These are phyloP conservation scores for Chrysolina americana DNA, from an alignment of 2,888 invertebrate species.

Conservation along the genomic window DNA sequence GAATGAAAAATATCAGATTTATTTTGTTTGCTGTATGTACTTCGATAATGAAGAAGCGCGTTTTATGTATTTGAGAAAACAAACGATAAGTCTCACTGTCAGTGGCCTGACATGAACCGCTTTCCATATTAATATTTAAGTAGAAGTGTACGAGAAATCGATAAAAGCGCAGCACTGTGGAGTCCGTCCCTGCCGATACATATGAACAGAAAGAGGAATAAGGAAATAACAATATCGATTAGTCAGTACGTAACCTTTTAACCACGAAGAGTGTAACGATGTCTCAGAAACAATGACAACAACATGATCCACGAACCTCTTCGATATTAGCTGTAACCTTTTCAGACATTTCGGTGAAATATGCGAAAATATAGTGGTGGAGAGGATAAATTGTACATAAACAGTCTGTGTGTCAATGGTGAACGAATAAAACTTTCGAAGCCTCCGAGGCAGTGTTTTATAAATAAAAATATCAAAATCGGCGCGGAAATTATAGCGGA, in stretches of 20 bases:
- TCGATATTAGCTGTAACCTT: constrained; percentile 25
- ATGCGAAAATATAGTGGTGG: constrained; percentile 50
- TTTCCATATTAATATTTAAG: neutral
- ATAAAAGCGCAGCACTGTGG: constrained; percentile 25
- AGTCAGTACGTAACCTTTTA: constrained; percentile 46
- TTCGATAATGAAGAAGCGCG: no score
- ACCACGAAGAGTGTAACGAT: constrained; percentile 30
- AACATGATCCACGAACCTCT: constrained; percentile 40
- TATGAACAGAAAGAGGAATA: constrained; percentile 46
- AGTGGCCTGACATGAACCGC: neutral
- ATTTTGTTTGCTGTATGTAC: no score
- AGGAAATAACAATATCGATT: constrained; percentile 51
- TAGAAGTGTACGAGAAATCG: constrained; percentile 21
- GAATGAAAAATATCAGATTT: no score
- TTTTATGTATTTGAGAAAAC: no score
- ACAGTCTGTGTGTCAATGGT: constrained; percentile 54
- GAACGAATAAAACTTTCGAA: constrained; percentile 47
- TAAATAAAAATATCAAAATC: constrained; percentile 45
- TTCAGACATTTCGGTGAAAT: constrained; percentile 43
- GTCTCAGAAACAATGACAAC: constrained; percentile 43
- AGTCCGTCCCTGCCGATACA: constrained; percentile 43
- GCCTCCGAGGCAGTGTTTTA: constrained; percentile 40
- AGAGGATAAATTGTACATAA: constrained; percentile 59
- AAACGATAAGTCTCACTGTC: neutral
- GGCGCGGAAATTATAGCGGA: constrained; percentile 32